Evolutionary conservation across 2,113 vertebrate species (phyloP), one percentile per base, ranked within the genome.

Genomic region (Herpetotheres cachinnans): DNA sequence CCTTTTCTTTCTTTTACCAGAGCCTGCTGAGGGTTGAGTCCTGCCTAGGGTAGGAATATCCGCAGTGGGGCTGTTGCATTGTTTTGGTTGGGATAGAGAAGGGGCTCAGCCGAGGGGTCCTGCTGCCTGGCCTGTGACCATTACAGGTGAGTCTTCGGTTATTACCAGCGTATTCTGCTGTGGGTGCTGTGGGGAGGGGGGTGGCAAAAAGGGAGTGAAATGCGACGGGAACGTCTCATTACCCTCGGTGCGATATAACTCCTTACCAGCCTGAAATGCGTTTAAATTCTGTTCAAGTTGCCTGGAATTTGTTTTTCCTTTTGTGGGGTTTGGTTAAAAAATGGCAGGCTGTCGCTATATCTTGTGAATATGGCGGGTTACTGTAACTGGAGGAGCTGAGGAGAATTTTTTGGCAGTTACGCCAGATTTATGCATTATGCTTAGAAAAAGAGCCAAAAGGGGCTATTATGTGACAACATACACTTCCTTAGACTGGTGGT

Each of bases 51-150:
- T 96, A 98, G 97, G 90, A 93, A 82, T 97, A 98, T 98, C 99
- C 98, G 98, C 98, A 99, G 98, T 98, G 98, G 98, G 98, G 98
- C 98, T 97, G 90, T 97, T 98, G 98, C 98, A 98, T 98, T 99
- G 98, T 99, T 99, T 99, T 99, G 98, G 98, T 98, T 98, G 96
- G 97, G 97, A 38, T 82, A 93, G 96, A 94, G 92, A 93, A 94
- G 95, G 96, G 96, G 92, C 95, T 96, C 65, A 58, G 97, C 97
- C 96, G 92, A 97, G 97, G 97, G 97, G 97, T 98, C 88, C 97
- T 95, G 95, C 97, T 97, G 97, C 96, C 98, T 98, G 97, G 97
- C 98, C 98, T 99, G 99, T 98, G 99, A 99, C 98, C 98, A 98
- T 98, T 98, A 97, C 98, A 99, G 99, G 99, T 99, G 96, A 99